phyloP scores from a whole-genome alignment of 2,113 vertebrate species.

The Eptatretus burgeri region DNA sequence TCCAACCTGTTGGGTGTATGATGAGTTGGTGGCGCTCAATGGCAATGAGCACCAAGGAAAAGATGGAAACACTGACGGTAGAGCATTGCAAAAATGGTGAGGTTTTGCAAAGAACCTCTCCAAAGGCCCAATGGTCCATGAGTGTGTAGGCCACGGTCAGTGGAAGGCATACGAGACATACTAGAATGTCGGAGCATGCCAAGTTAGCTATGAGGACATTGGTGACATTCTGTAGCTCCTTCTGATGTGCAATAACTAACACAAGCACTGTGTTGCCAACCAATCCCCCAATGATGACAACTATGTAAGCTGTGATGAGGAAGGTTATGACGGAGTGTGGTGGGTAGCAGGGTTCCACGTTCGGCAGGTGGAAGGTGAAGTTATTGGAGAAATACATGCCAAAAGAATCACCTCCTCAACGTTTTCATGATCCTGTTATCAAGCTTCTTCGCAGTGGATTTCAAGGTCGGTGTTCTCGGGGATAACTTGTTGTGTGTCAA shows the following conservation, averaged over 20 bases:
- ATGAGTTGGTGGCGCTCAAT: constrained; percentile 47
- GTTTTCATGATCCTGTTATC: too few species aligned
- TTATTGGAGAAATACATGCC: too few species aligned
- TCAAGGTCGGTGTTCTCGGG: too few species aligned
- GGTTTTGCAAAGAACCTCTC: constrained; percentile 41
- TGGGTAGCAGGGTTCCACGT: constrained; percentile 2
- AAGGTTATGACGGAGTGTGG: constrained; percentile 5
- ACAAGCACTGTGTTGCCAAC: constrained; percentile 42
- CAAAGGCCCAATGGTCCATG: constrained; percentile 64
- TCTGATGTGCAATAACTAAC: constrained; percentile 35
- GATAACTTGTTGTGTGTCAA: too few species aligned
- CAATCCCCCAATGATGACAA: constrained; percentile 39
- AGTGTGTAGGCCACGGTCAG: constrained; percentile 49
- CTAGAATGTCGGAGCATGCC: constrained; percentile 41
- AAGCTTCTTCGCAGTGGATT: too few species aligned
- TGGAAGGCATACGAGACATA: constrained; percentile 42
- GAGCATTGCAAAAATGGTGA: constrained; percentile 43
- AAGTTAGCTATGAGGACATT: constrained; percentile 56
- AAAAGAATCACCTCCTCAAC: too few species aligned
- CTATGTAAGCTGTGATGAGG: constrained; percentile 22
- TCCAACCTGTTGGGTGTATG: constrained; percentile 42
- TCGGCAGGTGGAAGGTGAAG: background rate
- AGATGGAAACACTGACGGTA: constrained; percentile 42
- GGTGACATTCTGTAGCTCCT: constrained; percentile 50
- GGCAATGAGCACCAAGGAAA: constrained; percentile 46